Evolutionary conservation across 2,113 vertebrate genomes (phyloP), one percentile per base, ranked within the genome.

Genomic region (Crotalus tigris): DNA sequence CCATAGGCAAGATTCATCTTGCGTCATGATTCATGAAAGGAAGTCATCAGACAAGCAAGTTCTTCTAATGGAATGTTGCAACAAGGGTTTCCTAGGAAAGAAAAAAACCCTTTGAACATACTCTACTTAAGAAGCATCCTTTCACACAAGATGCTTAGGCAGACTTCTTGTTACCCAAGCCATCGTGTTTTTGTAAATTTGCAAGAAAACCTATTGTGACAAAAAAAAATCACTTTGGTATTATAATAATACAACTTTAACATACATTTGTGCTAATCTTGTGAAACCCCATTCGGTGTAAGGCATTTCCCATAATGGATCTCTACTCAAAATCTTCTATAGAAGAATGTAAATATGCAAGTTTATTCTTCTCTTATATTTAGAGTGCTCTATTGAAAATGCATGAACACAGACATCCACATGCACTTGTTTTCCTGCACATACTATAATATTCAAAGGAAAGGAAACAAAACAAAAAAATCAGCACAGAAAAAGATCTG

Each of bases 1-100:
- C 95, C 97, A 92, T 93, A 17, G 57, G 87, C 92, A 81, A 92
- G 91, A 94, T 61, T 89, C 58, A 94, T 93, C 93, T 93, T 95
- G 92, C 57, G 85, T 90, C 46, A 87, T 89, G 91, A 96, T 86
- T 94, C 91, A 88, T 54, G 24, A 94, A 94, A 92, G 89, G 86
- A 93, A 44, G 59, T 29, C 85, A 29, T 93, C 85, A 93, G 91
- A 93, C 85, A 57, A 92, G n/a, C 59, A 86, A n/a, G 17, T 61
- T 46, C 69, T 94, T 91, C 93, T 89, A 54, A 86, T 87, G 89
- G 61, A 93, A 90, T 81, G 75, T 88, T 91, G 53, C 33, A 57
- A 49, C 69, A 86, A 26, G 13, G 44, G 7, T 39, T 58, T 88
- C 51, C 55, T 61, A 85, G 46, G 23, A 69, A 89, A 24, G 9